Base-by-base conservation (phyloP, 2,888 invertebrate species). In the Drosophila aldrichi region DNA sequence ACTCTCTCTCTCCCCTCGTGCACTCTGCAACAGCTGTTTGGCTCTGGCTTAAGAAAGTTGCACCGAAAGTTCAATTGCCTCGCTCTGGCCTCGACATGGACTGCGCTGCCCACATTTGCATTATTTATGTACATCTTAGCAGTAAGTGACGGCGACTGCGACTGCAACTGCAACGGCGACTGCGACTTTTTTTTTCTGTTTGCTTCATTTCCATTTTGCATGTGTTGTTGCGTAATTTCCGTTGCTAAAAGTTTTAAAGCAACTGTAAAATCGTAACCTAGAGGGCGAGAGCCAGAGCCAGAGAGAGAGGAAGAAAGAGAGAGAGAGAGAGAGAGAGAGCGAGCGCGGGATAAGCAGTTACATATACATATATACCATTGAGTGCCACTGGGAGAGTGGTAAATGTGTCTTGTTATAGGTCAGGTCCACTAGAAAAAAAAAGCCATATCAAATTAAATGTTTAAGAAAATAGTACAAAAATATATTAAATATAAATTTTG, bases 221-320 rank as follows among this genome's bases (percentile, higher is more conserved):
- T 82, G 58, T 88, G 86, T 85, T 84, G 86, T 88, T 84, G 77
- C 90, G 77, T 85, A 84, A 84, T 89, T 88, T 89, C 88, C 84
- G 82, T 66, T 71, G 62, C 70, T 65, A 67, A 77, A 70, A 66
- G 51, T 70, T 65, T 57, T 49, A 77, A 64, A 55, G 41, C 52
- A 8, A 46, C 40, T 67, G 54, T 43, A 43, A 44, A 51, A 49
- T 43, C 38, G 20, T 29, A 43, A 36, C 55, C 38, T 16, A 20
- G 7, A 25, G 34, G 2, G 18, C 10, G 16, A 3, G 46, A 22
- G 7, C 7, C 4, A n/a, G n/a, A 29, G 25, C 9, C 16, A 14
- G 14, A 25, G 22, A 36, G 16, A n/a, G 49, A 6, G 14, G 18
- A n/a, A 29, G n/a, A 14, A 12, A 10, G 14, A 4, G 0, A 20